Conservation (phyloP, 2,797 vertebrate species). For the Enteromius treurensis region DNA sequence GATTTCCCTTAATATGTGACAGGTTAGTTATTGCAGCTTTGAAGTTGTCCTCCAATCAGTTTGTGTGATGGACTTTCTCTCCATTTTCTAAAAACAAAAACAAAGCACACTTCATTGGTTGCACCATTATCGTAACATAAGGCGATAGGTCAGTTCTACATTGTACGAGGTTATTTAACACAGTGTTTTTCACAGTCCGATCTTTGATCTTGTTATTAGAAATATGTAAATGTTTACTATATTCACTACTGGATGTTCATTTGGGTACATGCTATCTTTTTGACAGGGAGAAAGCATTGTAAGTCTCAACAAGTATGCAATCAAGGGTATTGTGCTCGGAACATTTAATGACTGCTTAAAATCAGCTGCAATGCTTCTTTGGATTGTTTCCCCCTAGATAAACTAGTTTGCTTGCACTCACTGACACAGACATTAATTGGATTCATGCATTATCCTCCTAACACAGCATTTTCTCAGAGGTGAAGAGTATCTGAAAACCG, state of each 20-base stretch:
- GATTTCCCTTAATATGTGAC: slow-evolving; percentile 18
- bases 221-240: slow-evolving; percentile 57
- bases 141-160: not conserved
- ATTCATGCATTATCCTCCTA: not conserved
- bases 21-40: not conserved
- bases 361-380: not conserved
- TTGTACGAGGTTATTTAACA: slow-evolving; percentile 22
- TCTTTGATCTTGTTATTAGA: slow-evolving; percentile 28
- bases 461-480: not conserved
- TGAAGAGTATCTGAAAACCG: not conserved
- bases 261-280: slow-evolving; percentile 31
- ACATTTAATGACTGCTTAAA: not conserved
- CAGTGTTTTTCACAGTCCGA: slow-evolving; percentile 7
- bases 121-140: slow-evolving; percentile 7
- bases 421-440: not conserved
- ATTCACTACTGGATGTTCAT: slow-evolving; percentile 40
- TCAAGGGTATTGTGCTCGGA: not conserved
- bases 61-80: slow-evolving; percentile 9
- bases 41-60: not conserved
- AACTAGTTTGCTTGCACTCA: not conserved
- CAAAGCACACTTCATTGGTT: not conserved
- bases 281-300: slow-evolving; percentile 24
- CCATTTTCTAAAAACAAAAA: not conserved
- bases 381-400: not conserved
- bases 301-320: slow-evolving; percentile 15